These are phyloP conservation scores for Podilymbus podiceps DNA, from an alignment of 2,113 vertebrate species.

Conservation along the genomic window DNA sequence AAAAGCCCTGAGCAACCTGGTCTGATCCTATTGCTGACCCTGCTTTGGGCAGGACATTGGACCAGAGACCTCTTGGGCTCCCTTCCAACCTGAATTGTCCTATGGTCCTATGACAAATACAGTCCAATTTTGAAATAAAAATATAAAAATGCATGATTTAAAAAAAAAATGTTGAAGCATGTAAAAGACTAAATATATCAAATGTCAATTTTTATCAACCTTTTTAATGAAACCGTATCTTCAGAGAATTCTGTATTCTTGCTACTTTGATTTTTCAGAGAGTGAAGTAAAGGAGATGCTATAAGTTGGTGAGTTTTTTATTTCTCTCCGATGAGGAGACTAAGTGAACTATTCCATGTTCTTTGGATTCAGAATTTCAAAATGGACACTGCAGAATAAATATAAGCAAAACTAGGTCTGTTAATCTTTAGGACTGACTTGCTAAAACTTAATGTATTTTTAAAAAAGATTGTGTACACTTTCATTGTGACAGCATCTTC, in stretches of 20 bases:
- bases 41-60: background rate
- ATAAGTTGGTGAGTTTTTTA: background rate
- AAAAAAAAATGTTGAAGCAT: background rate
- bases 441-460: background rate
- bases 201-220: background rate
- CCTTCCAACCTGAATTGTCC: background rate
- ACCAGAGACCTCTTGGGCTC: background rate
- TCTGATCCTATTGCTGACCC: background rate
- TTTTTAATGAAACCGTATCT: background rate
- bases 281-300: background rate
- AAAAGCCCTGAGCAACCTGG: background rate
- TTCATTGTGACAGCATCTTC: background rate
- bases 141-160: background rate
- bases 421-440: background rate
- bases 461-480: background rate
- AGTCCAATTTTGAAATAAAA: background rate
- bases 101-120: background rate
- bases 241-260: background rate
- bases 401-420: background rate
- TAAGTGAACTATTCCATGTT: background rate
- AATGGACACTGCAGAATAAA: background rate
- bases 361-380: background rate
- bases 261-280: background rate
- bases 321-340: background rate
- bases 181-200: background rate